phyloP scores from a whole-genome alignment of 2,113 vertebrate genomes.

The Trachemys scripta region DNA sequence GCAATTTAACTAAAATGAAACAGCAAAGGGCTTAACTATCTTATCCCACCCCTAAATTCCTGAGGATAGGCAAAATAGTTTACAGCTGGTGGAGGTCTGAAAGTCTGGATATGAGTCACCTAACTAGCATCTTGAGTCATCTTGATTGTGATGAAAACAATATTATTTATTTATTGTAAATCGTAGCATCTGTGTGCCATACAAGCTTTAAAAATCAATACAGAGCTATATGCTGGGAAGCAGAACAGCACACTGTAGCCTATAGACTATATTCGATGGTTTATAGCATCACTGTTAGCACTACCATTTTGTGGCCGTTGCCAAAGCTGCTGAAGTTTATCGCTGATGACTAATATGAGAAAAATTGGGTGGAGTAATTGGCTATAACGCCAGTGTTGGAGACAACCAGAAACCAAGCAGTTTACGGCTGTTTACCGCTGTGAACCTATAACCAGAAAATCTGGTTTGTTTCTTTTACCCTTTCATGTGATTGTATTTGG shows the following conservation, averaged over 20 bases:
- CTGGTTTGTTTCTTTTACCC: neutral
- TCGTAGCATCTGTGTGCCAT: conserved; percentile 39
- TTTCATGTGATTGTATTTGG: neutral
- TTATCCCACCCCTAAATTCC: conserved; percentile 41
- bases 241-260: neutral
- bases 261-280: neutral
- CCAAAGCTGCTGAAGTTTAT: neutral
- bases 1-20: conserved; percentile 38
- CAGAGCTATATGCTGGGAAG: neutral
- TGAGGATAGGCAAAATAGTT: conserved; percentile 61
- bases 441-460: conserved; percentile 24
- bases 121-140: conserved; percentile 73
- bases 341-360: conserved; percentile 1
- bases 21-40: neutral
- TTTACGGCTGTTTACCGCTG: conserved; percentile 5
- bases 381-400: neutral
- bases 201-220: conserved; percentile 1
- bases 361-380: neutral
- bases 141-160: conserved; percentile 74
- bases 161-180: conserved; percentile 50
- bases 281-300: neutral
- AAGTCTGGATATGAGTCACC: conserved; percentile 62
- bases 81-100: conserved; percentile 54
- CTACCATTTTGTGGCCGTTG: neutral
- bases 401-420: conserved; percentile 30